These are phyloP conservation scores for Drosophila arawakana DNA, from an alignment of 1,140 invertebrate genomes.

Conservation along the genomic window DNA sequence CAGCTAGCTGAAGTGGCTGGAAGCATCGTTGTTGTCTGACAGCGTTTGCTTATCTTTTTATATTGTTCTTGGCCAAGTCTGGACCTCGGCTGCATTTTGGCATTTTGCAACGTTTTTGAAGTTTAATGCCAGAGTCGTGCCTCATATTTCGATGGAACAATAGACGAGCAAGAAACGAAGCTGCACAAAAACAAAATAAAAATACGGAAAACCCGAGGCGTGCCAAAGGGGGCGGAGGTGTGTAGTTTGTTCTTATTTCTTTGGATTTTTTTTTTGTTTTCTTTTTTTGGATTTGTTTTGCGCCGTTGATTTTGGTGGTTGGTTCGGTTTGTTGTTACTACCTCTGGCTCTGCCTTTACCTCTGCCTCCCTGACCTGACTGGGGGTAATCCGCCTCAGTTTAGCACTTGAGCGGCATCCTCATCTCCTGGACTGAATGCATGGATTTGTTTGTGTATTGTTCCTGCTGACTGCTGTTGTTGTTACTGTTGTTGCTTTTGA, in stretches of 20 bases:
- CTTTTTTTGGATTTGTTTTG: conserved; percentile 44
- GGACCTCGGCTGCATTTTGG: conserved; percentile 74
- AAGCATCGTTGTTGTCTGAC: conserved; percentile 56
- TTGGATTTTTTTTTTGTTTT: conserved; percentile 38
- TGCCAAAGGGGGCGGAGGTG: conserved; percentile 78
- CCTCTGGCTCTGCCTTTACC: too few relatives aligned
- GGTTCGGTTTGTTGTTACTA: conserved; percentile 14
- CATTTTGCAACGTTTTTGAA: conserved; percentile 80
- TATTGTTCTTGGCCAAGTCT: conserved; percentile 80
- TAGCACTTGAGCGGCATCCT: conserved; percentile 79
- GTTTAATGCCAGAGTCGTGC: conserved; percentile 82
- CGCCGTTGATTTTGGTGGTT: conserved; percentile 62
- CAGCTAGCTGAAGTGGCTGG: conserved; percentile 67
- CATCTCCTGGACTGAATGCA: conserved; percentile 38
- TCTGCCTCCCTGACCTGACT: conserved; percentile 46
- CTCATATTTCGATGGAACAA: conserved; percentile 83
- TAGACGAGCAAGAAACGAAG: conserved; percentile 54
- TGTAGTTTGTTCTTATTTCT: conserved; percentile 36
- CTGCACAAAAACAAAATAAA: conserved; percentile 14
- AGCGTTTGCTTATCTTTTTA: conserved; percentile 76
- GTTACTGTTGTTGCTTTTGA: conserved; percentile 11
- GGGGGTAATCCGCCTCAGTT: conserved; percentile 78
- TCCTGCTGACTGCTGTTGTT: conserved; percentile 28
- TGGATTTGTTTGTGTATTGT: conserved; percentile 54
- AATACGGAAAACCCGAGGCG: conserved; percentile 53